Conservation (phyloP, 2,113 vertebrate genomes). For the Ictidomys tridecemlineatus region DNA sequence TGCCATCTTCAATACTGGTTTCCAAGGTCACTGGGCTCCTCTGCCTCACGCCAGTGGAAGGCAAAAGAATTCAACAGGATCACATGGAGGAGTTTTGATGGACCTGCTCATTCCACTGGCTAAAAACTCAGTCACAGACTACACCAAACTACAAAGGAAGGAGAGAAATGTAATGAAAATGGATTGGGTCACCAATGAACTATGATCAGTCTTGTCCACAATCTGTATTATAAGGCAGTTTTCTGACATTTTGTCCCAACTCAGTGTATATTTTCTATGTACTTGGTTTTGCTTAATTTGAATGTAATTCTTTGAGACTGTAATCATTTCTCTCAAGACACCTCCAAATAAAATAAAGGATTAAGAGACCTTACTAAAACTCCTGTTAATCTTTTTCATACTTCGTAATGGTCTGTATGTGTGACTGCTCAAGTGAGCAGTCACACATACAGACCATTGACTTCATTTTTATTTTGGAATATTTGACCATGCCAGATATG, state of each 20-base stretch:
- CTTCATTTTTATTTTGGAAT: slow-evolving; percentile 8
- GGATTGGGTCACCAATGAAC: not conserved
- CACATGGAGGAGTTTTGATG: too few relatives aligned
- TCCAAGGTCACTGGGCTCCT: not conserved
- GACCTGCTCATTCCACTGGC: not conserved
- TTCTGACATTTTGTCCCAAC: not conserved
- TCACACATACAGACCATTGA: not conserved
- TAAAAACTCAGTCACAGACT: not conserved
- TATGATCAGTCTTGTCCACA: not conserved
- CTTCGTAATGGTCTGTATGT: slow-evolving; percentile 10
- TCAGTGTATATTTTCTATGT: not conserved
- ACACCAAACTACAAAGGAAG: not conserved
- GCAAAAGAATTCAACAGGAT: not conserved
- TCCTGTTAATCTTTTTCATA: not conserved
- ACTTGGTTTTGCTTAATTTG: not conserved
- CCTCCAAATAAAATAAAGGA: not conserved
- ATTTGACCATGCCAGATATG: not conserved
- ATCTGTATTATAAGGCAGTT: not conserved
- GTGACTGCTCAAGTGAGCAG: not conserved
- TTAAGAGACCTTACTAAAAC: not conserved
- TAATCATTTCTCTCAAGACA: not conserved
- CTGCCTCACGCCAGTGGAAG: not conserved
- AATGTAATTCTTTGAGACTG: not conserved
- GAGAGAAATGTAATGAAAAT: not conserved
- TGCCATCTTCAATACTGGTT: not conserved